A percentile compares a stretch with the other conserved stretches of the same genome.
Conservation (phyloP, 2,888 invertebrate genomes). For the Serrognathus titanus region DNA sequence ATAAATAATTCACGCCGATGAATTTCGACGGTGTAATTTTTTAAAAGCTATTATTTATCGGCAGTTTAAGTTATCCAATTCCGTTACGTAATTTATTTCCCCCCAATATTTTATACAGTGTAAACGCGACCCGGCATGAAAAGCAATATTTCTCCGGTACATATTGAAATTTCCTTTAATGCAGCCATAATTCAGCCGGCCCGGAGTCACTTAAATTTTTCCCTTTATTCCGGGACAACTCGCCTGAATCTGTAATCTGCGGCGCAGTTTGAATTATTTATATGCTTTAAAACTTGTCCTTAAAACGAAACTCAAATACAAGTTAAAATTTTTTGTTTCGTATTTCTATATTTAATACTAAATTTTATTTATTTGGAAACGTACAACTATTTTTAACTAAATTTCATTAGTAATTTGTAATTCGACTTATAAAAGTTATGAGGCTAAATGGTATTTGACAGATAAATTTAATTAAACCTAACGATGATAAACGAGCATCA, state of each 20-base stretch:
- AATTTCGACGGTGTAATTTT: slow-evolving; percentile 36
- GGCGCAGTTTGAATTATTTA: too few relatives aligned
- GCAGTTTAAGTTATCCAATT: slow-evolving; percentile 41
- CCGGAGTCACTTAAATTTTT: slow-evolving; percentile 25
- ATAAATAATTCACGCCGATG: slow-evolving; percentile 36
- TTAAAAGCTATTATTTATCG: slow-evolving; percentile 44
- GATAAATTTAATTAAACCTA: too few relatives aligned
- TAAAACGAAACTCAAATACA: too few relatives aligned
- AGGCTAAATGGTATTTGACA: too few relatives aligned
- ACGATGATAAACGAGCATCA: too few relatives aligned
- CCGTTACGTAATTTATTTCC: slow-evolving; percentile 41
- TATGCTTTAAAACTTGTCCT: too few relatives aligned
- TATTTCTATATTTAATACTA: too few relatives aligned
- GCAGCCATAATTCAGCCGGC: slow-evolving; percentile 36
- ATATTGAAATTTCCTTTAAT: slow-evolving; percentile 47
- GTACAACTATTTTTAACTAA: too few relatives aligned
- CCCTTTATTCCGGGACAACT: slow-evolving; percentile 22
- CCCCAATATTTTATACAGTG: slow-evolving; percentile 43
- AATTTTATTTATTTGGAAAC: too few relatives aligned
- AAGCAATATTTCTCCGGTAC: slow-evolving; percentile 43
- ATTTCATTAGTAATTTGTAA: too few relatives aligned
- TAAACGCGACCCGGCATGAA: slow-evolving; percentile 40
- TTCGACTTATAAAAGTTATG: too few relatives aligned
- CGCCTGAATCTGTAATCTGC: slow-evolving; percentile 3
- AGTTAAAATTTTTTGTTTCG: too few relatives aligned